Conservation (phyloP, 2,797 vertebrate species). For the Arremon brunneinucha region DNA sequence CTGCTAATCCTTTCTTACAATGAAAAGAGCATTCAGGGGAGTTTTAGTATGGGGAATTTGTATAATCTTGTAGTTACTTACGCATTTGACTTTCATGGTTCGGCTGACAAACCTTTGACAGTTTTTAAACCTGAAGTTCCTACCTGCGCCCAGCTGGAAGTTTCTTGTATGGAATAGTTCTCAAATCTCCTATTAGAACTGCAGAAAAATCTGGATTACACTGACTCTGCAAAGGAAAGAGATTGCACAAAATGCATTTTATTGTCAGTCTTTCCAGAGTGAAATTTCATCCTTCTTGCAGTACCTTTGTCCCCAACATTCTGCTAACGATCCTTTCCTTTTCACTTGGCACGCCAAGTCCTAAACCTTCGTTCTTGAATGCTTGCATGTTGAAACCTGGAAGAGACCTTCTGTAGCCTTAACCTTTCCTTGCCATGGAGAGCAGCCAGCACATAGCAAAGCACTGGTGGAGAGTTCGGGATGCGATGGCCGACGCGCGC, state of each 20-base stretch:
- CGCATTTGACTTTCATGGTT: not conserved
- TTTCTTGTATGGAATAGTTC: not conserved
- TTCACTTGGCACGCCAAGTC: not conserved
- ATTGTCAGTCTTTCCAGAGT: not conserved
- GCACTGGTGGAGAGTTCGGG: not conserved
- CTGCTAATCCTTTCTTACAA: not conserved
- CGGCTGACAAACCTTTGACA: not conserved
- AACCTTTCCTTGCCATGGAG: not conserved
- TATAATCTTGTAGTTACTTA: not conserved
- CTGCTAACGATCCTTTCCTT: not conserved
- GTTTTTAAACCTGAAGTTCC: not conserved
- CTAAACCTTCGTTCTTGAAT: not conserved
- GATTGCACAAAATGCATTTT: not conserved
- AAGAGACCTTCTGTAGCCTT: not conserved
- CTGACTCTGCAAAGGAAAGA: not conserved
- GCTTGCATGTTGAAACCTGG: not conserved
- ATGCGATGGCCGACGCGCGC: accelerated
- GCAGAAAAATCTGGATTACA: not conserved
- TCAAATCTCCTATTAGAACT: not conserved
- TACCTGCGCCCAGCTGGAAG: not conserved
- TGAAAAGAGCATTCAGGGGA: not conserved
- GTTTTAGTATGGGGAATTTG: not conserved
- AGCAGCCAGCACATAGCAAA: not conserved
- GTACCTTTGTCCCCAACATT: not conserved
- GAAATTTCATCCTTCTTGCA: not conserved